Conservation (phyloP, 1,140 invertebrate genomes). For the Rhyzopertha dominica region DNA sequence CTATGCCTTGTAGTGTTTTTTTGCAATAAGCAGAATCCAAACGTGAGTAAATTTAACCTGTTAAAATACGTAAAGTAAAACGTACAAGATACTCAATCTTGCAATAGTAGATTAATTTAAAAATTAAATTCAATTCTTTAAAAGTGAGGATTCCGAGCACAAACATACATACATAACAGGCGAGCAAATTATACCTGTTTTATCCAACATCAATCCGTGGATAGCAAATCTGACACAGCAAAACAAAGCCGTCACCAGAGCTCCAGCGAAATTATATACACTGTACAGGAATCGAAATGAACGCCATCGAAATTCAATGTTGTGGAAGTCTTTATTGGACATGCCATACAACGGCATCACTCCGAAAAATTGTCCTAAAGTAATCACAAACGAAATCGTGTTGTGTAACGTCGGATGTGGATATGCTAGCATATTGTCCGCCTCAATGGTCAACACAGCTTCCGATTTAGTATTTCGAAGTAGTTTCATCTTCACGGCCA, state of each 20-base stretch:
- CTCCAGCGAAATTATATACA: slow-evolving; percentile 22
- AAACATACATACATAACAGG: no score
- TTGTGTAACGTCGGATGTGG: slow-evolving; percentile 21
- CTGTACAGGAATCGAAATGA: slow-evolving; percentile 27
- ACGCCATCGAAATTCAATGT: slow-evolving; percentile 27
- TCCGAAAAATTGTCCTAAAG: slow-evolving; percentile 30
- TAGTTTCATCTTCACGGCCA: no score
- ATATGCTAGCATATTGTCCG: slow-evolving; percentile 10
- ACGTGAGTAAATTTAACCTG: no score
- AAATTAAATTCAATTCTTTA: slow-evolving; percentile 5
- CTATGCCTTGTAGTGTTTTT: no score
- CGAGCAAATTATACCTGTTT: no score
- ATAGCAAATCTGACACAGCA: slow-evolving; percentile 25
- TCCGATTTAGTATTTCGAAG: slow-evolving; percentile 23
- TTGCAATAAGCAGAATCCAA: no score
- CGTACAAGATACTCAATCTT: no score
- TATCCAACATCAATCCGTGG: slow-evolving; percentile 27
- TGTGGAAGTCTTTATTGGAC: slow-evolving; percentile 16
- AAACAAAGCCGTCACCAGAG: slow-evolving; percentile 21
- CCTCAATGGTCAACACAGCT: slow-evolving; percentile 21
- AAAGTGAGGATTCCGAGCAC: no score
- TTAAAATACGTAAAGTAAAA: no score
- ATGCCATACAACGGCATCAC: slow-evolving; percentile 30
- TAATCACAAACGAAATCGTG: slow-evolving; percentile 24
- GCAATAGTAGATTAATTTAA: neutral